Evolutionary conservation across 2,888 invertebrate genomes (phyloP), one percentile per base, ranked within the genome.

Genomic region (Slavum lentiscoides): DNA sequence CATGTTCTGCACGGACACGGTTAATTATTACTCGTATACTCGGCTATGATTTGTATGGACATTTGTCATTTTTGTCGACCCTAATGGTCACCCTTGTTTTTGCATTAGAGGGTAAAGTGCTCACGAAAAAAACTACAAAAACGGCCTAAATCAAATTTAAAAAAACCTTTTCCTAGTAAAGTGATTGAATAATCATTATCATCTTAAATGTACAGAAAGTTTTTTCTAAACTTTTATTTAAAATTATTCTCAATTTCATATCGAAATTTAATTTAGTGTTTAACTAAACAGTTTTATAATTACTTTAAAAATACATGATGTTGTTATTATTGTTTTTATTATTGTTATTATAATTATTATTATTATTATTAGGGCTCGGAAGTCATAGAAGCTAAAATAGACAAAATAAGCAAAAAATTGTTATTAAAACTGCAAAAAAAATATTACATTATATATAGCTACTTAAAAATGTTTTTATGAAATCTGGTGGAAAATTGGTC

Each of bases 61-160:
- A 80, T 80, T 80, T 80, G 77, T 80, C 77, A 77, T 76, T 76
- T 76, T 76, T 30, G 68, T 62, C 77, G 69, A 69, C 77, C 68
- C 77, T 69, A 69, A 77, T 61, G 61, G 77, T 69, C 76, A 61
- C 77, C 77, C 77, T 80, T 80, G 77, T 70, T 70, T 80, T 69
- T 55, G 55, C 69, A 62, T 70, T 80, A 69, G 70, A 80, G 77
- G 62, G 77, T 70, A 37, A 53, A 72, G 53, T 53, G 55, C 19
- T 19, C n/a, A 43, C 23, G 67, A 67, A 58, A 55, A 70, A 69
- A 55, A 21, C 66, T 15, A 30, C 75, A 59, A 75, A 58, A 75
- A n/a, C 58, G 23, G 39, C 58, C 67, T 23, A 19, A 66, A 74
- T 74, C 58, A 39, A 58, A 43, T 75, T 43, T 23, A 23, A 74